Percentiles rank a stretch among this genome's conserved stretches.
Evolutionary conservation across 2,797 vertebrate species (phyloP).

Genomic region (Loriculus beryllinus): DNA sequence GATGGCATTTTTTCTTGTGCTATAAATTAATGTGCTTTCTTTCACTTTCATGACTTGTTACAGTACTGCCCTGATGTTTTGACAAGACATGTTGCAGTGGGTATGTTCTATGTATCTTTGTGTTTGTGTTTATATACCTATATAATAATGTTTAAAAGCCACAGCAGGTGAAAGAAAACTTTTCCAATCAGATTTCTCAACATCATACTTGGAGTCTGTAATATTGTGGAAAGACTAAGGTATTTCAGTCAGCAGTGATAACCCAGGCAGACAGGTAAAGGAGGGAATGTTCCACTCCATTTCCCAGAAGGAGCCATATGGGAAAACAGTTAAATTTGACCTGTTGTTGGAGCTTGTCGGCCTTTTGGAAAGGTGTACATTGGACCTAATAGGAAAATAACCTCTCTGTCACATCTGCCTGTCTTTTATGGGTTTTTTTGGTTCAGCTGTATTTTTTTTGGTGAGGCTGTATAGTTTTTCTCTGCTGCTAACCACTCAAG

Average conservation of each 20-base stretch:
- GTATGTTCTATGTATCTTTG: neutral
- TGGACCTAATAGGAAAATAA: conserved; percentile 36
- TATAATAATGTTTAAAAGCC: neutral
- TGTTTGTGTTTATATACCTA: neutral
- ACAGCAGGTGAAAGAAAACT: neutral
- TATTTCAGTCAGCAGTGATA: conserved; percentile 2
- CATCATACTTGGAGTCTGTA: neutral
- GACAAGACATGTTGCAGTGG: neutral
- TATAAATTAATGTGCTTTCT: neutral
- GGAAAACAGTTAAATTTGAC: conserved; percentile 56
- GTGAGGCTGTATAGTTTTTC: neutral
- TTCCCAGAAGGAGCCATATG: conserved; percentile 50
- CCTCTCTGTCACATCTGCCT: neutral
- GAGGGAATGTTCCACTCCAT: conserved; percentile 51
- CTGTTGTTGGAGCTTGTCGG: conserved; percentile 46
- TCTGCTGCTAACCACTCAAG: conserved; percentile 10
- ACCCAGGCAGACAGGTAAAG: conserved; percentile 12
- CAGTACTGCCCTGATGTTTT: neutral
- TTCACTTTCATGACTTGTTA: neutral
- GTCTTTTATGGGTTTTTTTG: neutral
- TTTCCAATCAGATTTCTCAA: conserved; percentile 17
- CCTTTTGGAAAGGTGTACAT: conserved; percentile 40
- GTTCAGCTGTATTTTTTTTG: neutral
- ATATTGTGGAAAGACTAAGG: conserved; percentile 22
- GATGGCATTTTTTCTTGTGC: neutral